phyloP scores from a whole-genome alignment of 1,140 invertebrate genomes.

The Ceratina calcarata region DNA sequence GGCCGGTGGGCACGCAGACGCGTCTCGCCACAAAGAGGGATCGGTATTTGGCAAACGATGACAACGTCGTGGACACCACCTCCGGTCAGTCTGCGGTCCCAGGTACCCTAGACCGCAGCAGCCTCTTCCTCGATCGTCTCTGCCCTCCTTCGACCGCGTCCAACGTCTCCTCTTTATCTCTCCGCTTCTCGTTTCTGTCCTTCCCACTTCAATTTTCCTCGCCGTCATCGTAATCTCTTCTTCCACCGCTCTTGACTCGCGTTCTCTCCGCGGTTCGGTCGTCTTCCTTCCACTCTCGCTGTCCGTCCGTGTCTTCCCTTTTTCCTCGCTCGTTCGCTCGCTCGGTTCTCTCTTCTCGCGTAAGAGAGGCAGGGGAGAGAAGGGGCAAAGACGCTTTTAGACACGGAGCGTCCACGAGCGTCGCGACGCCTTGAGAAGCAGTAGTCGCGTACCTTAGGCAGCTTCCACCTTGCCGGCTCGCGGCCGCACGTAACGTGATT shows the following conservation, averaged over 20 bases:
- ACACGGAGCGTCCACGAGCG: slow-evolving; percentile 76
- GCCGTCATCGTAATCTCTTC: not conserved
- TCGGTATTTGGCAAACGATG: slow-evolving; percentile 60
- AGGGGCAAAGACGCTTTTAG: slow-evolving; percentile 78
- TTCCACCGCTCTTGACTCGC: not conserved
- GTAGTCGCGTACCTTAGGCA: slow-evolving; percentile 78
- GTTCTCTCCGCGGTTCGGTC: not conserved
- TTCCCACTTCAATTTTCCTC: not conserved
- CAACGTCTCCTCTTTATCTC: not conserved
- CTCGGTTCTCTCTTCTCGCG: slow-evolving; percentile 47
- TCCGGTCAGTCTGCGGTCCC: slow-evolving; percentile 54
- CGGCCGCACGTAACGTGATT: slow-evolving; percentile 59
- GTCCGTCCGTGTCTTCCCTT: slow-evolving; percentile 9
- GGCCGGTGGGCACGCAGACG: slow-evolving; percentile 17
- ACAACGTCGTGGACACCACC: slow-evolving; percentile 51
- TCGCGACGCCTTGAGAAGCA: slow-evolving; percentile 76
- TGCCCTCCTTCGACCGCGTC: slow-evolving; percentile 2
- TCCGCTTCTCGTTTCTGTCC: not conserved
- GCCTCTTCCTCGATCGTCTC: slow-evolving; percentile 41
- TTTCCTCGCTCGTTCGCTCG: slow-evolving; percentile 27
- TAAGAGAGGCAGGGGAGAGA: slow-evolving; percentile 62
- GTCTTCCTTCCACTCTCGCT: slow-evolving; percentile 19
- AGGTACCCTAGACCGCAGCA: slow-evolving; percentile 58
- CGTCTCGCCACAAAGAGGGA: slow-evolving; percentile 43
- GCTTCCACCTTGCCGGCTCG: slow-evolving; percentile 77